Evolutionary conservation across 2,797 vertebrate genomes (phyloP).

Genomic region (Sandelia bainsii): DNA sequence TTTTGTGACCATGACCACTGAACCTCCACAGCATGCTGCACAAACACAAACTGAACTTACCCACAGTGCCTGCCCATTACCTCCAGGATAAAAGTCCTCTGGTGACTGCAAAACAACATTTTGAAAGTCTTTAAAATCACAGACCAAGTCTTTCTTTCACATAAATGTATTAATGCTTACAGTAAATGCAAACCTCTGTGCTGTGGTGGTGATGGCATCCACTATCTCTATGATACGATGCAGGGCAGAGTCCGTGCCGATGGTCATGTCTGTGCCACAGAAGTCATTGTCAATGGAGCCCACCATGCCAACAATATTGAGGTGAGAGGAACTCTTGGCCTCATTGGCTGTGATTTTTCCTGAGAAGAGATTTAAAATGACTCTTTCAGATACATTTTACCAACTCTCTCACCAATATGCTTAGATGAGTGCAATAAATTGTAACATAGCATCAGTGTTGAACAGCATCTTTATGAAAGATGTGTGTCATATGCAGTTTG

Average conservation of each 20-base stretch:
- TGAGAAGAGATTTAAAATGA: constrained; percentile 59
- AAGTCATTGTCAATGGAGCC: constrained; percentile 95
- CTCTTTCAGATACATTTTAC: not conserved
- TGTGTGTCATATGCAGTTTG: not conserved
- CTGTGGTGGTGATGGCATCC: constrained; percentile 94
- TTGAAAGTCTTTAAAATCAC: not conserved
- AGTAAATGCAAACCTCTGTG: constrained; percentile 87
- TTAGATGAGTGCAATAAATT: not conserved
- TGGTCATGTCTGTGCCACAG: constrained; percentile 94
- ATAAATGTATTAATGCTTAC: not conserved
- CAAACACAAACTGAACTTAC: constrained; percentile 76
- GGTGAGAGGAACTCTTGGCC: constrained; percentile 82
- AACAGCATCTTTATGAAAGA: not conserved
- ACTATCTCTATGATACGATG: constrained; percentile 96
- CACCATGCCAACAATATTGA: constrained; percentile 93
- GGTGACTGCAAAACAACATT: constrained; percentile 85
- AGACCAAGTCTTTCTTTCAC: not conserved
- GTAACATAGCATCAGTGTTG: not conserved
- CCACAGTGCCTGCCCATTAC: constrained; percentile 97
- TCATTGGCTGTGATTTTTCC: constrained; percentile 87
- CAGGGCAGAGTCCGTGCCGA: constrained; percentile 93
- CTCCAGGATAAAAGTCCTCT: constrained; percentile 94
- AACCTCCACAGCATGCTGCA: not conserved
- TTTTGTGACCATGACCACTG: not conserved
- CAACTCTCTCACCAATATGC: not conserved